These are phyloP conservation scores for Sebastolobus alascanus DNA, from an alignment of 2,797 vertebrate genomes.

Conservation along the genomic window DNA sequence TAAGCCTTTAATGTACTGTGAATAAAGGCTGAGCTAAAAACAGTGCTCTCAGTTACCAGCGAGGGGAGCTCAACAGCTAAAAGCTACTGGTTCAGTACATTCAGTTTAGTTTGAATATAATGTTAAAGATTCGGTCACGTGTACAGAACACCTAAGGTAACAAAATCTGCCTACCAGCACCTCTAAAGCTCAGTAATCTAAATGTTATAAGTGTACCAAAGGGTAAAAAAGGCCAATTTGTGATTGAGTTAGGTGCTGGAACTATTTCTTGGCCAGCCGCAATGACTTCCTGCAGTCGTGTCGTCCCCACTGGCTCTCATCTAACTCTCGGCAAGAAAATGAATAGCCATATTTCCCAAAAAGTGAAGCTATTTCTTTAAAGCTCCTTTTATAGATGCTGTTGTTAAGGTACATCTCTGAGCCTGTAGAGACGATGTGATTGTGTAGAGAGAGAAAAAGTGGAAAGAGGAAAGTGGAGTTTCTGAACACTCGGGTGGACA, in stretches of 20 bases:
- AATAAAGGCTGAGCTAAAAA: not conserved
- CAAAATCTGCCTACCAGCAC: not conserved
- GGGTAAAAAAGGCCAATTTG: not conserved
- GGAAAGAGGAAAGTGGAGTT: constrained; percentile 28
- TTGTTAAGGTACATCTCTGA: not conserved
- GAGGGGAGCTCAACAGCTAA: constrained; percentile 7
- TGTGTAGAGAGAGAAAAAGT: constrained; percentile 18
- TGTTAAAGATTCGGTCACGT: not conserved
- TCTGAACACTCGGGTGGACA: constrained; percentile 32
- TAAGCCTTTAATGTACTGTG: not conserved
- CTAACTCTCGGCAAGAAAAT: not conserved
- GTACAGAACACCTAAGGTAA: not conserved
- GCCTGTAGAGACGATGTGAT: constrained; percentile 10
- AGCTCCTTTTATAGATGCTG: not conserved
- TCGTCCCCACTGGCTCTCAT: not conserved
- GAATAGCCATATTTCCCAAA: not conserved
- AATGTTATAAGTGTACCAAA: not conserved
- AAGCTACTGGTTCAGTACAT: not conserved
- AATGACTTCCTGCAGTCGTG: not conserved
- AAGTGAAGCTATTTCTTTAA: not conserved
- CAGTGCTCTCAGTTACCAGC: not conserved
- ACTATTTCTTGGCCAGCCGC: not conserved
- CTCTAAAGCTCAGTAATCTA: not conserved
- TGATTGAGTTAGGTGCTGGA: not conserved
- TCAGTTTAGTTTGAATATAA: not conserved